A percentile compares a stretch with the other conserved stretches of the same genome.
Conservation (phyloP, 2,888 invertebrate genomes). For the Amphipyra berbera region DNA sequence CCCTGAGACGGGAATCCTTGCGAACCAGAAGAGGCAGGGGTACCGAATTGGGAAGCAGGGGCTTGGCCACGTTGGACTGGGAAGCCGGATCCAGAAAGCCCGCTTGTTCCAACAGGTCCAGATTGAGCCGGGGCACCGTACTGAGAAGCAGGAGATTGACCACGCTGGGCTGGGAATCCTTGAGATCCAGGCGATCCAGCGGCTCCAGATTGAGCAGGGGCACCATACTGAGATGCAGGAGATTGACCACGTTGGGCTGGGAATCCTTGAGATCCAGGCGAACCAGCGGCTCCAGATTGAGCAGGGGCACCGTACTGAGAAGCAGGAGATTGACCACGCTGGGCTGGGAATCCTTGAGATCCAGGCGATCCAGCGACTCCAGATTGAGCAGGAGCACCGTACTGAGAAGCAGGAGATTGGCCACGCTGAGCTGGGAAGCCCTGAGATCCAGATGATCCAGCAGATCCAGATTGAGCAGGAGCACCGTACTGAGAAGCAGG, state of each 20-base stretch:
- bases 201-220: neutral
- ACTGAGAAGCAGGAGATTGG: conserved; percentile 13
- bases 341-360: conserved; percentile 34
- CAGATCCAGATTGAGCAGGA: conserved; percentile 19
- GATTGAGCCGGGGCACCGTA: too few relatives aligned
- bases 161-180: too few relatives aligned
- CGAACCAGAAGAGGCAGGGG: too few relatives aligned
- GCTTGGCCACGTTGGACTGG: too few relatives aligned
- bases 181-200: too few relatives aligned
- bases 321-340: conserved; percentile 15
- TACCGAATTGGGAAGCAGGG: too few relatives aligned
- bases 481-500: conserved; percentile 14
- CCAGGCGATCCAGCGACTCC: conserved; percentile 31
- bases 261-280: conserved; percentile 31
- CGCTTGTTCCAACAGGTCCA: too few relatives aligned
- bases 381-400: neutral
- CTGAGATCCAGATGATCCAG: conserved; percentile 33
- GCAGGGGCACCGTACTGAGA: conserved; percentile 39
- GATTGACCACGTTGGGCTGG: conserved; percentile 14
- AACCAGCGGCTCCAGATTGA: conserved; percentile 16
- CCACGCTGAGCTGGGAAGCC: conserved; percentile 4
- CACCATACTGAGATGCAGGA: conserved; percentile 15
- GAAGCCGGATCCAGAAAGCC: too few relatives aligned
- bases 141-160: too few relatives aligned
- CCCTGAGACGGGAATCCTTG: conserved; percentile 14